A percentile compares a stretch with the other conserved stretches of the same genome.
phyloP scores from a whole-genome alignment of 2,888 invertebrate species.

The Isoperla grammatica region DNA sequence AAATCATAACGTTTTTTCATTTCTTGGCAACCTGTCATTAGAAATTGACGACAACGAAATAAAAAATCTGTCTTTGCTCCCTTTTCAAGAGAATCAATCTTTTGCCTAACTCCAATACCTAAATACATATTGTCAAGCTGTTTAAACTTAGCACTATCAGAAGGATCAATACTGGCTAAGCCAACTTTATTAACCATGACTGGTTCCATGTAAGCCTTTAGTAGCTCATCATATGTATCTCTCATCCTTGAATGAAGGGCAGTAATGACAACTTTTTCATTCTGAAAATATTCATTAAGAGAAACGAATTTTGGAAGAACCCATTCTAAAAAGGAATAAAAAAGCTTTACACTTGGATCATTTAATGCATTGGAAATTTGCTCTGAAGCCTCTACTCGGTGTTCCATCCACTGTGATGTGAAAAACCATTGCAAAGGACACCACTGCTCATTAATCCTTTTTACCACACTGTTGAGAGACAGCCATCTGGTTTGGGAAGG shows the following conservation, averaged over 20 bases:
- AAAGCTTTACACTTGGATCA: slow-evolving; percentile 25
- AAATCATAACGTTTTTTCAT: neutral
- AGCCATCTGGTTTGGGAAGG: slow-evolving; percentile 20
- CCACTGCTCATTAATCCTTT: slow-evolving; percentile 15
- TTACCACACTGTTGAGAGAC: slow-evolving; percentile 17
- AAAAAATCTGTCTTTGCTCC: neutral
- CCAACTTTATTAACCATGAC: slow-evolving; percentile 19
- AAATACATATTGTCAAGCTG: slow-evolving; percentile 28
- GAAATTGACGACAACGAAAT: neutral
- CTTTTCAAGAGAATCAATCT: neutral
- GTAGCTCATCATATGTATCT: slow-evolving; percentile 22
- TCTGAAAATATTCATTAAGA: slow-evolving; percentile 27
- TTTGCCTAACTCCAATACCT: slow-evolving; percentile 16
- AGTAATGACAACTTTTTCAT: slow-evolving; percentile 26
- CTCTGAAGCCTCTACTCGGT: slow-evolving; percentile 21
- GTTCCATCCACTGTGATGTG: slow-evolving; percentile 14
- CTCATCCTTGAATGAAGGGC: slow-evolving; percentile 23
- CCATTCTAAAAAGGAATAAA: slow-evolving; percentile 28
- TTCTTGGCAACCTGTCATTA: slow-evolving; percentile 1
- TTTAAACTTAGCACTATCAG: slow-evolving; percentile 19
- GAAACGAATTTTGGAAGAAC: slow-evolving; percentile 24
- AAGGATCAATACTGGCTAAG: slow-evolving; percentile 23
- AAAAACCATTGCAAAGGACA: slow-evolving; percentile 15
- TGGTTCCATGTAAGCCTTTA: slow-evolving; percentile 24
- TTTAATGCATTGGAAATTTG: slow-evolving; percentile 22